Base-by-base conservation (phyloP, 2,113 vertebrate genomes). In the Odontesthes bonariensis region DNA sequence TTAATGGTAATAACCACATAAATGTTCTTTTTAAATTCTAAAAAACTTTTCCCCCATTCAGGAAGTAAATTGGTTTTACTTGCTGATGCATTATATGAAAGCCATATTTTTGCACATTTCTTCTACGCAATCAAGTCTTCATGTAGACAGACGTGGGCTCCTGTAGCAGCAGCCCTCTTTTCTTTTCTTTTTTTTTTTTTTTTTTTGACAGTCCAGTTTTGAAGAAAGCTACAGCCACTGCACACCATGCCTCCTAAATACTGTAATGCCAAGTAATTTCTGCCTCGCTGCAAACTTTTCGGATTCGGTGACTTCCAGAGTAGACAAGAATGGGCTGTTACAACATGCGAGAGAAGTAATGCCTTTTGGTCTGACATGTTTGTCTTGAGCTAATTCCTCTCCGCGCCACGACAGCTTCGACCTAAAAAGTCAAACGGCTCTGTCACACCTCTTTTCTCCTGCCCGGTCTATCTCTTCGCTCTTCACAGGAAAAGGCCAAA, bases 331-430 rank as follows among this genome's bases (percentile, higher is more conserved):
- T 81, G 65, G 75, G 51, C 53, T 12, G 67, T 32, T 53, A 8
- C 46, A 61, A 72, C 74, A 64, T 4, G 69, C 33, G 19, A 61
- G 69, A 53, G 69, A 57, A 70, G 75, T 84, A 88, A 90, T 79
- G 81, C 75, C 81, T 71, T 79, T 88, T 78, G 77, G 60, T 69
- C 69, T 87, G 90, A 90, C 88, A 69, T 86, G 88, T 92, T 91
- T 89, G 86, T 87, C 85, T 86, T 23, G 76, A 51, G 64, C 73
- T 92, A 91, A 92, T 91, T 92, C 90, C 88, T 65, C 81, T 77
- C 83, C 67, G 75, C 73, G 22, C 72, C 64, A 56, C 71, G 90
- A 86, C 84, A 86, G 79, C 83, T 84, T 44, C 81, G 82, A 89
- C 79, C 89, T 40, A 61, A 67, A 42, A 57, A 89, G 88, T 89